Evolutionary conservation across 2,797 vertebrate species (phyloP).

Genomic region (Nyctibius grandis): DNA sequence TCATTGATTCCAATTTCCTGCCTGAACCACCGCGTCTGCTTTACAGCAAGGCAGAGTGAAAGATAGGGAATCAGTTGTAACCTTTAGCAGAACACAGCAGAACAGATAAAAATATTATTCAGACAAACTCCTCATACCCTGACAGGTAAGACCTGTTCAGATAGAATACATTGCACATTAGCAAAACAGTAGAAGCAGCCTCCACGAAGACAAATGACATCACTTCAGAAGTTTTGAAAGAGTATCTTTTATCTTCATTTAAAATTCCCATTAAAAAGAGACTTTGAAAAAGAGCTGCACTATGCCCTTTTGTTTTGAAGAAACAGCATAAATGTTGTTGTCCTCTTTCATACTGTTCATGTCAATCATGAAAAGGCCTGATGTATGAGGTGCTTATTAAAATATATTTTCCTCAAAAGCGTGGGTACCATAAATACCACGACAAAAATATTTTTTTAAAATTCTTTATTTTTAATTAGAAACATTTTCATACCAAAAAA

Average conservation of each 20-base stretch:
- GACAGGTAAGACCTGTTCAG: constrained; percentile 1
- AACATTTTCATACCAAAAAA: not conserved
- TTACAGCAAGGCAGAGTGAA: not conserved
- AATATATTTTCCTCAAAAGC: not conserved
- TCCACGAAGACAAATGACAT: constrained; percentile 13
- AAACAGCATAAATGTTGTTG: constrained; percentile 20
- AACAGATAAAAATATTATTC: not conserved
- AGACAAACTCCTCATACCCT: not conserved
- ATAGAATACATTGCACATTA: not conserved
- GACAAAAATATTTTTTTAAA: not conserved
- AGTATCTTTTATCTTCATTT: constrained; percentile 7
- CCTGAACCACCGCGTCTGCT: not conserved
- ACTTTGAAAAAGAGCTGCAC: not conserved
- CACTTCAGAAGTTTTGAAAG: constrained; percentile 26
- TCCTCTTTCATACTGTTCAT: not conserved
- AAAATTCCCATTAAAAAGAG: constrained; percentile 22
- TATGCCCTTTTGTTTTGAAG: constrained; percentile 21
- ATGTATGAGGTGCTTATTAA: not conserved
- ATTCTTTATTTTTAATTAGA: not conserved
- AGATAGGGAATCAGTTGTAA: not conserved
- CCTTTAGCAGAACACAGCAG: not conserved
- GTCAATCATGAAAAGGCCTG: not conserved
- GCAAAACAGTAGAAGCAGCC: not conserved
- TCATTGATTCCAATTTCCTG: not conserved
- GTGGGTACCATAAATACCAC: not conserved